These are phyloP conservation scores for Trogon melanurus DNA, from an alignment of 2,113 vertebrate genomes.

Conservation along the genomic window DNA sequence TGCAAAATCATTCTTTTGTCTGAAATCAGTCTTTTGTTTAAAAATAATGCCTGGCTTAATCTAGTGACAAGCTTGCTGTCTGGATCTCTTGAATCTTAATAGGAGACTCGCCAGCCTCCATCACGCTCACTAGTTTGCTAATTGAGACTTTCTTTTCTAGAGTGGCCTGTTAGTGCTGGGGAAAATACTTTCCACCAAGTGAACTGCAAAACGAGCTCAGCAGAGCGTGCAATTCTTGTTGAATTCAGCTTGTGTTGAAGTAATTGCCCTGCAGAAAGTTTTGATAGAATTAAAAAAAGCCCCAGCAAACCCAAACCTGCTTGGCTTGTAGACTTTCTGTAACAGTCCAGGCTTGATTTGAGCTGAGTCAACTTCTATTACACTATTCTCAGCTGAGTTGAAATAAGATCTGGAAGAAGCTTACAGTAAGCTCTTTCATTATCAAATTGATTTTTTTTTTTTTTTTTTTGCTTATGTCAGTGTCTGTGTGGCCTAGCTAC, in stretches of 20 bases:
- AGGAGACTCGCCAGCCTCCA: not conserved
- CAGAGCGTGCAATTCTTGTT: not conserved
- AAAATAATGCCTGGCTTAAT: not conserved
- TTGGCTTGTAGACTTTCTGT: not conserved
- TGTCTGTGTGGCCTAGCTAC: not conserved
- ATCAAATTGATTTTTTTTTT: not conserved
- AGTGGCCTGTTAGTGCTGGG: not conserved
- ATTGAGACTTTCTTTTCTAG: constrained; percentile 19
- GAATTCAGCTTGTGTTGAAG: not conserved
- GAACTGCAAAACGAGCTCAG: not conserved
- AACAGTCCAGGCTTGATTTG: not conserved
- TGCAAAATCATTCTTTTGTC: not conserved
- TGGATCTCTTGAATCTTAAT: not conserved
- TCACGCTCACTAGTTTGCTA: not conserved
- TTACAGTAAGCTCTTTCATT: not conserved
- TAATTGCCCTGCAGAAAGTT: constrained; percentile 1
- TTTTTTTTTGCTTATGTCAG: not conserved
- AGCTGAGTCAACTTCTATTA: not conserved
- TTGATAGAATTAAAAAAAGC: not conserved
- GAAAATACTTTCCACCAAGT: not conserved
- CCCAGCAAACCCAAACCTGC: not conserved
- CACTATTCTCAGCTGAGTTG: not conserved
- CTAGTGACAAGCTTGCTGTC: not conserved
- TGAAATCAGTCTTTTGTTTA: not conserved
- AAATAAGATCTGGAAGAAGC: not conserved